Evolutionary conservation across 92 coral and sea anemone genomes (phyloP).

Genomic region (Umimayanthus kanabou): DNA sequence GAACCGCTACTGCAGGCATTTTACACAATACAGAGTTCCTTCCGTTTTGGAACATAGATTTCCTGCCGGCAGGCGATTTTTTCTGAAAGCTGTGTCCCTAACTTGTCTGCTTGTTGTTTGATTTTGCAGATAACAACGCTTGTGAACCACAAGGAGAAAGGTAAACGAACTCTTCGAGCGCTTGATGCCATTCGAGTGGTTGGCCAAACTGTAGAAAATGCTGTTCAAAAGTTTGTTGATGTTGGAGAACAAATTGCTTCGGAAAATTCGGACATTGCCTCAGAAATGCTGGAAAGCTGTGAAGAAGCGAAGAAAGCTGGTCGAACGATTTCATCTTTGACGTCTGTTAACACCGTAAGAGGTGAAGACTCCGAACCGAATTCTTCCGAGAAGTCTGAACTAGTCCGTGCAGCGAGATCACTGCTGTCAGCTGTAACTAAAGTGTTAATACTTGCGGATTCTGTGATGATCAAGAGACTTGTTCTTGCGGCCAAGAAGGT

Average conservation of each 20-base stretch:
- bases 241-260: conserved; percentile 95
- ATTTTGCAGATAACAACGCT: conserved; percentile 84
- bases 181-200: conserved; percentile 80
- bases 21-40: conserved; percentile 24
- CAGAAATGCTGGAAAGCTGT: conserved; percentile 93
- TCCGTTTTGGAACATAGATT: conserved; percentile 31
- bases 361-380: conserved; percentile 58
- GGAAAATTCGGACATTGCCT: conserved; percentile 91
- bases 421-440: conserved; percentile 91
- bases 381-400: conserved; percentile 65
- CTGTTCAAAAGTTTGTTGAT: conserved; percentile 86
- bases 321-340: conserved; percentile 78
- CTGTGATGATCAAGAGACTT: conserved; percentile 91
- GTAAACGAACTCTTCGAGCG: conserved; percentile 72
- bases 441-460: conserved; percentile 91
- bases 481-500: conserved; percentile 94
- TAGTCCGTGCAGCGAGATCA: conserved; percentile 91
- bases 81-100: conserved; percentile 16
- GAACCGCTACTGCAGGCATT: conserved; percentile 2
- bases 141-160: conserved; percentile 90
- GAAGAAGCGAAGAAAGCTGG: conserved; percentile 95
- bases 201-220: conserved; percentile 79
- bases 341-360: conserved; percentile 57
- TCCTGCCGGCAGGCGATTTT: conserved; percentile 9
- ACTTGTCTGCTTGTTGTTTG: conserved; percentile 23